Evolutionary conservation across 2,888 invertebrate genomes (phyloP).

Genomic region (Pammene fasciana): DNA sequence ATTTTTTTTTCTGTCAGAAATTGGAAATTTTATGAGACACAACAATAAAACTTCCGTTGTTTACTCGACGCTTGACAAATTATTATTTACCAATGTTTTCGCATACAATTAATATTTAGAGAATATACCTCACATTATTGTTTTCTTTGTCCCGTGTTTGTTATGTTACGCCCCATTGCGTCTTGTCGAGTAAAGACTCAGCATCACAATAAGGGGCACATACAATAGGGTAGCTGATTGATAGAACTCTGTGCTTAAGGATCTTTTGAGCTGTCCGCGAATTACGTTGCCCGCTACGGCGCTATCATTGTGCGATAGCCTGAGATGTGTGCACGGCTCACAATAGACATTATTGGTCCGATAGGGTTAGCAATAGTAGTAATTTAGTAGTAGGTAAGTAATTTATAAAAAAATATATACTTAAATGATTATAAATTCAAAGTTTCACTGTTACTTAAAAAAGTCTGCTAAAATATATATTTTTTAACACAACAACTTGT

Average conservation of each 20-base stretch:
- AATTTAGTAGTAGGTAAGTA: too few relatives aligned
- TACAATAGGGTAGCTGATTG: constrained; percentile 51
- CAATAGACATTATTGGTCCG: constrained; percentile 55
- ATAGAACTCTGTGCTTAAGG: constrained; percentile 56
- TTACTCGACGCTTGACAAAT: too few relatives aligned
- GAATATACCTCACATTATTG: not conserved
- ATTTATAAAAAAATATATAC: not conserved
- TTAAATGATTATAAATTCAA: not conserved
- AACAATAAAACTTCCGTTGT: too few relatives aligned
- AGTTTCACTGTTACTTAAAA: too few relatives aligned
- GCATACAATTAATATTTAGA: too few relatives aligned
- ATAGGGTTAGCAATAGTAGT: constrained; percentile 35
- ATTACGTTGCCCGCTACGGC: constrained; percentile 56
- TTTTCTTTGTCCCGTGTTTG: not conserved
- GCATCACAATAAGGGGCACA: constrained; percentile 17
- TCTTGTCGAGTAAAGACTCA: constrained; percentile 2
- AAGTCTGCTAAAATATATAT: too few relatives aligned
- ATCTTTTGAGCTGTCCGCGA: constrained; percentile 69
- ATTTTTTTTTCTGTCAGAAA: too few relatives aligned
- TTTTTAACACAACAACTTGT: too few relatives aligned
- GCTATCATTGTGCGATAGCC: constrained; percentile 50
- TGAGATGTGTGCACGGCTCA: constrained; percentile 62
- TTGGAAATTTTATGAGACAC: too few relatives aligned
- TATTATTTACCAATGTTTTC: too few relatives aligned
- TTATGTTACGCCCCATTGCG: constrained; percentile 9